Percentiles rank a stretch among this genome's conserved stretches.
Conservation (phyloP, 2,888 invertebrate species). For the Biston stratarius region DNA sequence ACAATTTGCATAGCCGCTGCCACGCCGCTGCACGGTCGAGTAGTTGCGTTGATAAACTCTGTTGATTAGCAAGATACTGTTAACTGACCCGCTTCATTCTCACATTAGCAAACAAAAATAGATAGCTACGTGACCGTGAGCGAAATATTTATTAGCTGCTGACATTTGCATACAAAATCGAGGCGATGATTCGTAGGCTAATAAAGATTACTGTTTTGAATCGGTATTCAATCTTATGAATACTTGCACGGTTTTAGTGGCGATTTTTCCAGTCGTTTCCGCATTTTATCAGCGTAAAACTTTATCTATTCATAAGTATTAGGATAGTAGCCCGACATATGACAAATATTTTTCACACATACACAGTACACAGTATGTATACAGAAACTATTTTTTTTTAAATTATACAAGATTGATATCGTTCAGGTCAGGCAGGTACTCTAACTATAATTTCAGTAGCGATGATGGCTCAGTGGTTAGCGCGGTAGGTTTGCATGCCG, state of each 20-base stretch:
- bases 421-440: no score
- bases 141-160: slow-evolving; percentile 42
- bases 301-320: background rate
- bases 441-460: no score
- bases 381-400: no score
- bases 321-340: no score
- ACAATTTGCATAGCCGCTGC: slow-evolving; percentile 52
- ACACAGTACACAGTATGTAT: no score
- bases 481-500: no score
- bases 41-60: slow-evolving; percentile 52
- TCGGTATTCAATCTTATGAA: slow-evolving; percentile 5
- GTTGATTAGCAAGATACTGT: slow-evolving; percentile 66
- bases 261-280: background rate
- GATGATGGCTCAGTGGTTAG: no score
- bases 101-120: slow-evolving; percentile 56
- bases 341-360: no score
- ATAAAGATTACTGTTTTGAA: slow-evolving; percentile 18
- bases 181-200: slow-evolving; percentile 18
- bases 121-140: slow-evolving; percentile 40
- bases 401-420: no score
- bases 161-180: slow-evolving; percentile 38
- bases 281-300: background rate
- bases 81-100: slow-evolving; percentile 66
- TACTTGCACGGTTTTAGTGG: background rate
- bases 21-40: slow-evolving; percentile 50